phyloP scores from a whole-genome alignment of 2,888 invertebrate species.

The Thera britannica region DNA sequence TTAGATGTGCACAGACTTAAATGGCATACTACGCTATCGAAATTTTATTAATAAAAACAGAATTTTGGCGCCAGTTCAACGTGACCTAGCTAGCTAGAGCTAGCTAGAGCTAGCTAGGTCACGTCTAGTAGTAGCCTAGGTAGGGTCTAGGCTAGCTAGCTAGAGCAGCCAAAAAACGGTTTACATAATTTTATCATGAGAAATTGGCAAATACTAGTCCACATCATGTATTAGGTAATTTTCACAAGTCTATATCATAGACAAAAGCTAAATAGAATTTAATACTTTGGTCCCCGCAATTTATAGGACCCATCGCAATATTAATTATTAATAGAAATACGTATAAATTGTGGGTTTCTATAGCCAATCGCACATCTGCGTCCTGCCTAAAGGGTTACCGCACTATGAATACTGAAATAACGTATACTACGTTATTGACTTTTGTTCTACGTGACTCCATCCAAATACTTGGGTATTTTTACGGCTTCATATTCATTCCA shows the following conservation, averaged over 20 bases:
- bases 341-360: slow-evolving; percentile 13
- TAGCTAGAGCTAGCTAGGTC: too few relatives aligned
- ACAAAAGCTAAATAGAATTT: background rate
- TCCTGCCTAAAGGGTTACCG: slow-evolving; percentile 52
- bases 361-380: slow-evolving; percentile 50
- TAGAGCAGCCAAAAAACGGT: too few relatives aligned
- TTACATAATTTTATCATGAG: too few relatives aligned
- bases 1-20: too few relatives aligned
- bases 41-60: too few relatives aligned
- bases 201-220: too few relatives aligned
- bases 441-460: slow-evolving; percentile 41
- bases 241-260: background rate
- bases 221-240: background rate
- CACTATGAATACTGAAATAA: slow-evolving; percentile 58
- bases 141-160: too few relatives aligned
- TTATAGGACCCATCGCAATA: slow-evolving; percentile 3
- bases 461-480: slow-evolving; percentile 7
- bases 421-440: slow-evolving; percentile 47
- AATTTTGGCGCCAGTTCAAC: too few relatives aligned
- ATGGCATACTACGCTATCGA: too few relatives aligned
- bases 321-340: slow-evolving; percentile 14
- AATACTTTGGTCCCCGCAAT: background rate
- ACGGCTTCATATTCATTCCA: slow-evolving; percentile 3
- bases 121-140: too few relatives aligned
- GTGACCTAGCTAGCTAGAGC: too few relatives aligned